Percentiles rank a stretch among this genome's conserved stretches.
Evolutionary conservation across 2,888 invertebrate genomes (phyloP).

Genomic region (Andrena marginata): DNA sequence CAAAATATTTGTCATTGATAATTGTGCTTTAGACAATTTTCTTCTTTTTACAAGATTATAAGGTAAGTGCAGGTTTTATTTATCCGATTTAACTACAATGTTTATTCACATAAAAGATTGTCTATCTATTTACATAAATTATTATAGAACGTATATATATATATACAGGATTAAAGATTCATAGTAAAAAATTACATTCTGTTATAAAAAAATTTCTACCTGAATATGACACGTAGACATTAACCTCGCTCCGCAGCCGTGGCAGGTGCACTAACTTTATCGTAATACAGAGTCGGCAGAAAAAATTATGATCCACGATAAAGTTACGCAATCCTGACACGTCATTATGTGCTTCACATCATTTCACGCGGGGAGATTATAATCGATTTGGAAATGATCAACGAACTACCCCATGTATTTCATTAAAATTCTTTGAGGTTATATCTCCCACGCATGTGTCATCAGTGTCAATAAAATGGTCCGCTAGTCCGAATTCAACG

Average conservation of each 20-base stretch:
- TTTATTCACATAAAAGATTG: not conserved
- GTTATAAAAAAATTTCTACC: conserved; percentile 28
- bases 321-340: conserved; percentile 67
- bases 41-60: not conserved
- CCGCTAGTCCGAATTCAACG: too few relatives aligned
- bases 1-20: not conserved
- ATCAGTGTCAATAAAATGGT: too few relatives aligned
- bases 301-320: conserved; percentile 35
- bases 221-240: conserved; percentile 28
- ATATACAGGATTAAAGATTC: not conserved
- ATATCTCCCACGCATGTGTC: not conserved
- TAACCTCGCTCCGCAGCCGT: conserved; percentile 41
- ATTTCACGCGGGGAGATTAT: not conserved
- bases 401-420: not conserved
- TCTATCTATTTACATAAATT: not conserved
- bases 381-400: not conserved
- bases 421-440: not conserved
- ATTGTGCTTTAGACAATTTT: not conserved
- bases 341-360: conserved; percentile 30
- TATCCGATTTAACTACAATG: not conserved
- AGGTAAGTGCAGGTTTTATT: not conserved
- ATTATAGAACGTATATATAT: conserved; percentile 12
- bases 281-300: not conserved
- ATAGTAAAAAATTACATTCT: not conserved
- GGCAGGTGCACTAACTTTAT: conserved; percentile 45